Evolutionary conservation across 2,888 invertebrate genomes (phyloP).

Genomic region (Aporophyla nigra): DNA sequence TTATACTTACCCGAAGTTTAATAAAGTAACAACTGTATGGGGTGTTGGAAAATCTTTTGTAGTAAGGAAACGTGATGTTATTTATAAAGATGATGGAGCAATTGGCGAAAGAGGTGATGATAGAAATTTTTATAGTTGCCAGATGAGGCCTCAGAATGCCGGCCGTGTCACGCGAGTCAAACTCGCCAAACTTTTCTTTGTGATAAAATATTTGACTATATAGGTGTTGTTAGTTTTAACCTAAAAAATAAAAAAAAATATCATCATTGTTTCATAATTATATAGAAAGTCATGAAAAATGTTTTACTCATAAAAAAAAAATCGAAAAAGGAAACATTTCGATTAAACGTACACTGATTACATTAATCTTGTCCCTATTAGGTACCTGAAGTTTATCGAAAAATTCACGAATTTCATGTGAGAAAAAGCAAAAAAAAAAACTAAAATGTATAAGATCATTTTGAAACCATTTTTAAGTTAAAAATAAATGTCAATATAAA

Average conservation of each 20-base stretch:
- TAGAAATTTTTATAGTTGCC: constrained; percentile 59
- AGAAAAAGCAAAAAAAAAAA: constrained; percentile 61
- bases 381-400: constrained; percentile 87
- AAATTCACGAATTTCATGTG: constrained; percentile 68
- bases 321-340: constrained; percentile 59
- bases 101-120: constrained; percentile 55
- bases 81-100: constrained; percentile 54
- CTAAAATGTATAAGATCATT: constrained; percentile 66
- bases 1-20: constrained; percentile 57
- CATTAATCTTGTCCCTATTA: constrained; percentile 82
- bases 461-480: constrained; percentile 67
- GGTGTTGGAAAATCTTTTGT: constrained; percentile 60
- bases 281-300: constrained; percentile 55
- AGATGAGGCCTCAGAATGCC: constrained; percentile 60
- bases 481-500: constrained; percentile 68
- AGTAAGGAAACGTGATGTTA: constrained; percentile 66
- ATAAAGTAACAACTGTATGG: constrained; percentile 54
- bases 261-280: constrained; percentile 61
- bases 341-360: constrained; percentile 66
- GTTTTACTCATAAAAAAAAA: constrained; percentile 63
- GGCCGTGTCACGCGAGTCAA: constrained; percentile 75
- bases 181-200: constrained; percentile 79
- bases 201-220: constrained; percentile 76
- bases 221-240: constrained; percentile 64
- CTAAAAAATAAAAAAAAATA: constrained; percentile 60